A percentile compares a stretch with the other conserved stretches of the same genome.
phyloP scores from a whole-genome alignment of 2,797 vertebrate genomes.

The Thripadectes ignobilis region DNA sequence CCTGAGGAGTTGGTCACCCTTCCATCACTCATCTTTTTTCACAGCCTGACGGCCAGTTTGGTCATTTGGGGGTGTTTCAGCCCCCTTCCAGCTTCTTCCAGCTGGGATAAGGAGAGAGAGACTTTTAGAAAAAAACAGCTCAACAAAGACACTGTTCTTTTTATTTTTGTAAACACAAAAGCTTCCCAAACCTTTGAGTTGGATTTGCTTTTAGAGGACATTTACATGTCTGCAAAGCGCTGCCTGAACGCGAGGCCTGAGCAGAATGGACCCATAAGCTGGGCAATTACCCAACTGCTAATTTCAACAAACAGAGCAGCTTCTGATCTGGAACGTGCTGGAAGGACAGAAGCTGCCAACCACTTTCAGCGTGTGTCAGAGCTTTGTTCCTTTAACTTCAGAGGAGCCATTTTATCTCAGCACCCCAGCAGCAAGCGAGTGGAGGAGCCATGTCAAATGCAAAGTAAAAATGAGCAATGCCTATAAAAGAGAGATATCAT shows the following conservation, averaged over 20 bases:
- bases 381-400: constrained; percentile 27
- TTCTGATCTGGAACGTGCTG: neutral
- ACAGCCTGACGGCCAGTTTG: neutral
- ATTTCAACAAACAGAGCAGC: neutral
- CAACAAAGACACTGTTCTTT: neutral
- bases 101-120: neutral
- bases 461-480: constrained; percentile 54
- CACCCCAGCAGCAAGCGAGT: neutral
- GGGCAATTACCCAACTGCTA: neutral
- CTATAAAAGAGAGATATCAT: constrained; percentile 64
- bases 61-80: neutral
- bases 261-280: neutral
- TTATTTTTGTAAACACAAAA: neutral
- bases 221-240: neutral
- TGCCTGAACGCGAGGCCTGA: neutral
- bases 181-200: neutral
- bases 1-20: neutral
- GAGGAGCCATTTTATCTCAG: constrained; percentile 32
- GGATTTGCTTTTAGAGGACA: neutral
- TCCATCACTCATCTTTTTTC: neutral
- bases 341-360: neutral
- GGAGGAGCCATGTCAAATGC: constrained; percentile 37
- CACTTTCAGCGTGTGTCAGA: fast-evolving
- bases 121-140: neutral
- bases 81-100: neutral